These are phyloP conservation scores for Caprella mutica DNA, from an alignment of 2,888 invertebrate genomes.

Conservation along the genomic window DNA sequence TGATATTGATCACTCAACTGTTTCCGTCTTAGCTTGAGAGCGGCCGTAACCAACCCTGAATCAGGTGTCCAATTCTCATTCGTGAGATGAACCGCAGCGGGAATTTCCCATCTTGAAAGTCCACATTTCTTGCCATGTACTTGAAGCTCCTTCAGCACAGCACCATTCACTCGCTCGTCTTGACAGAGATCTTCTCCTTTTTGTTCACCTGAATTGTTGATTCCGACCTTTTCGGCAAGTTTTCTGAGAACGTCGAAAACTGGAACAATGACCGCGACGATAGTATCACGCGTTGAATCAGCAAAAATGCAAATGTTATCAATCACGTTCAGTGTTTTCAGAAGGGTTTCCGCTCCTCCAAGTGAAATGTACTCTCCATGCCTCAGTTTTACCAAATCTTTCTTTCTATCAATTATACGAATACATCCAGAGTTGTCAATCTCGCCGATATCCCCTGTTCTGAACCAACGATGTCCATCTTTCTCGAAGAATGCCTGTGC, in stretches of 20 bases:
- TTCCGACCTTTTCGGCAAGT: slow-evolving; percentile 36
- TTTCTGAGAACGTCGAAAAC: slow-evolving; percentile 42
- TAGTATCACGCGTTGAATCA: slow-evolving; percentile 68
- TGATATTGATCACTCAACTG: slow-evolving; percentile 43
- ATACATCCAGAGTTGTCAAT: slow-evolving; percentile 84
- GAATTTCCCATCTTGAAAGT: slow-evolving; percentile 40
- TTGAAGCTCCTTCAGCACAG: slow-evolving; percentile 41
- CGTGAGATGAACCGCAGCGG: slow-evolving; percentile 42
- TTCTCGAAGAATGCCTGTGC: slow-evolving; percentile 75
- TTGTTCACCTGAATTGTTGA: slow-evolving; percentile 40
- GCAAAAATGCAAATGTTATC: slow-evolving; percentile 98
- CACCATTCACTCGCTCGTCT: slow-evolving; percentile 39
- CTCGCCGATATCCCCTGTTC: slow-evolving; percentile 92
- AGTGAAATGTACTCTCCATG: slow-evolving; percentile 49
- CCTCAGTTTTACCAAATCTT: slow-evolving; percentile 48
- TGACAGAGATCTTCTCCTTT: slow-evolving; percentile 47
- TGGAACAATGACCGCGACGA: slow-evolving; percentile 85
- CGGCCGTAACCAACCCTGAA: slow-evolving; percentile 46
- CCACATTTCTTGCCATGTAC: slow-evolving; percentile 40
- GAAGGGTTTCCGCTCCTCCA: slow-evolving; percentile 45
- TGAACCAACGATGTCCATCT: slow-evolving; percentile 80
- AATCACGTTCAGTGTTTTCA: slow-evolving; percentile 67
- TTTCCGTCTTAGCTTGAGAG: slow-evolving; percentile 46
- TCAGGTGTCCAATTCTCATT: slow-evolving; percentile 46
- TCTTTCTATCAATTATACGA: slow-evolving; percentile 72